A percentile compares a stretch with the other conserved stretches of the same genome.
phyloP scores from a whole-genome alignment of 1,140 invertebrate genomes.

The Drosophila auraria region DNA sequence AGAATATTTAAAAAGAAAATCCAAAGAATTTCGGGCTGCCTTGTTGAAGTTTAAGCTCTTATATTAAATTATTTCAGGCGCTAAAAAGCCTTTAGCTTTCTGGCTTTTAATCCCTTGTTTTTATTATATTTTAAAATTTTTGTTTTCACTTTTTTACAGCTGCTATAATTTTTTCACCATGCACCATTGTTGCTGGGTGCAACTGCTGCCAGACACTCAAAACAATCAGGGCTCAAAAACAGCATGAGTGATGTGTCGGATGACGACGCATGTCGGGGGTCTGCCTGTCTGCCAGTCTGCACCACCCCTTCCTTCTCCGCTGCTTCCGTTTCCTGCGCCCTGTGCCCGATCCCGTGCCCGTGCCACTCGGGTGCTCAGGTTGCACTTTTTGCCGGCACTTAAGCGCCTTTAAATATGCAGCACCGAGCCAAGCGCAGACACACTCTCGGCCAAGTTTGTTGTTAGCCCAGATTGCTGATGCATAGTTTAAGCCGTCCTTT shows the following conservation, averaged over 20 bases:
- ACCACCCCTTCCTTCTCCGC: conserved; percentile 2
- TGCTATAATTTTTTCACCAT: background rate
- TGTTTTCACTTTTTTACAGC: background rate
- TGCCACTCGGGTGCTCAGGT: conserved; percentile 36
- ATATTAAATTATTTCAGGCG: too few relatives aligned
- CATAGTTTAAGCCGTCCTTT: conserved; percentile 38
- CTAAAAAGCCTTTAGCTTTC: accelerated
- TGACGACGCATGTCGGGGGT: conserved; percentile 42
- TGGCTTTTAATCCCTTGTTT: background rate
- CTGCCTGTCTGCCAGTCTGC: background rate
- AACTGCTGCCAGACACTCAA: conserved; percentile 55
- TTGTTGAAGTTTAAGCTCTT: too few relatives aligned
- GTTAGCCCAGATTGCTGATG: conserved; percentile 51
- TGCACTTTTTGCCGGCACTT: conserved; percentile 76
- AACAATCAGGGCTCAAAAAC: conserved; percentile 78
- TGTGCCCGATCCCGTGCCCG: background rate
- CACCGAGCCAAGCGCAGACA: conserved; percentile 47
- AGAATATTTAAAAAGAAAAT: too few relatives aligned
- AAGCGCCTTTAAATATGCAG: conserved; percentile 80
- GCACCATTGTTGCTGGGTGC: conserved; percentile 27
- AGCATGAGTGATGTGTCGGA: conserved; percentile 78
- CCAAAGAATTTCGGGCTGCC: too few relatives aligned
- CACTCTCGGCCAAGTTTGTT: conserved; percentile 54
- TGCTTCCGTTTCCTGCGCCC: conserved; percentile 21
- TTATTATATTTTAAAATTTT: background rate